Conservation (phyloP, 1,140 invertebrate species). For the Pseudomyrmex concolor region DNA sequence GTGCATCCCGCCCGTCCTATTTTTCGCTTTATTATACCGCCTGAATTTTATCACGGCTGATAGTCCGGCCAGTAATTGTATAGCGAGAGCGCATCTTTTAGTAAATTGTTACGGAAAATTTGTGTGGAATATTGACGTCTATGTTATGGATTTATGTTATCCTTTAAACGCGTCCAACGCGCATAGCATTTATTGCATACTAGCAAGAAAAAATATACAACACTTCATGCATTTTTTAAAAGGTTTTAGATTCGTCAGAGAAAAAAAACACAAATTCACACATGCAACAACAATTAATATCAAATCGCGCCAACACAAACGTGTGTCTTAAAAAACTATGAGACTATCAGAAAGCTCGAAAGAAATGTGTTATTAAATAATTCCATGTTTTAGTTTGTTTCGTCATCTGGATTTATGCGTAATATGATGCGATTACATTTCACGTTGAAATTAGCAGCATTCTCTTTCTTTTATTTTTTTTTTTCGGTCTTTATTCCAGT, state of each 20-base stretch:
- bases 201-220: background rate
- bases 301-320: too few species aligned
- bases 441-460: conserved; percentile 68
- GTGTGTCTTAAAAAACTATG: background rate
- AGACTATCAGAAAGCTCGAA: background rate
- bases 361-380: background rate
- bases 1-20: conserved; percentile 33
- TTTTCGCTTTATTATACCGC: conserved; percentile 43
- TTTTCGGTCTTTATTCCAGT: conserved; percentile 58
- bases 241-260: background rate
- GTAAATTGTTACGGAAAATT: conserved; percentile 27
- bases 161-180: background rate
- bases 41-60: conserved; percentile 47
- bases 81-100: conserved; percentile 29
- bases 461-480: conserved; percentile 40
- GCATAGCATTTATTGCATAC: background rate
- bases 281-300: too few species aligned
- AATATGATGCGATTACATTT: conserved; percentile 53
- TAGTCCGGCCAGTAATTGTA: conserved; percentile 40
- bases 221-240: background rate
- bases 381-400: background rate
- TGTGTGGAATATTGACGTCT: conserved; percentile 43
- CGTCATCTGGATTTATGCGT: conserved; percentile 7
- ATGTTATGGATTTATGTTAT: background rate
- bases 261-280: background rate